A percentile compares a stretch with the other conserved stretches of the same genome.
These are phyloP conservation scores for Glaucopsyche alexis DNA, from an alignment of 2,888 invertebrate species.

Conservation along the genomic window DNA sequence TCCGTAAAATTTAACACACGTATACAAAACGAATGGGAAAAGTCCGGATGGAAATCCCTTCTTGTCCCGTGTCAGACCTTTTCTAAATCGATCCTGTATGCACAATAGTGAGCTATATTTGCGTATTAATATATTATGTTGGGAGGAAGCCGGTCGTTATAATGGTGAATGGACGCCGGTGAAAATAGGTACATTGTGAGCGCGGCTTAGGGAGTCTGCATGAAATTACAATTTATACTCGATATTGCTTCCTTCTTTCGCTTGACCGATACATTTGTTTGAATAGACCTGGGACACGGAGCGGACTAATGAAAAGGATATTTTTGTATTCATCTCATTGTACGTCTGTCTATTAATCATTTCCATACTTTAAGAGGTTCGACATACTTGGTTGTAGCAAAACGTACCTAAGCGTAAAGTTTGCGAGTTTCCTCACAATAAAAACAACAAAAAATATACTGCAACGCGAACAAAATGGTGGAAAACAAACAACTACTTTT, in stretches of 20 bases:
- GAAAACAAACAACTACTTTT: neutral
- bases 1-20: conserved; percentile 75
- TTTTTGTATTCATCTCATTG: conserved; percentile 7
- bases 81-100: conserved; percentile 48
- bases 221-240: conserved; percentile 52
- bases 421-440: neutral
- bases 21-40: conserved; percentile 49
- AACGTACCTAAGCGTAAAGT: neutral
- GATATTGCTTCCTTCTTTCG: conserved; percentile 31
- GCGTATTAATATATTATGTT: conserved; percentile 56
- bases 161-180: conserved; percentile 48
- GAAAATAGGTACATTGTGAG: conserved; percentile 53
- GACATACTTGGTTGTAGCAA: neutral
- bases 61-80: conserved; percentile 62
- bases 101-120: conserved; percentile 60
- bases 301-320: conserved; percentile 16
- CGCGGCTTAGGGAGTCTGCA: conserved; percentile 49
- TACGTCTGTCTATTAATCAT: conserved; percentile 24
- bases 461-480: neutral
- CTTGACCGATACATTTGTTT: conserved; percentile 30
- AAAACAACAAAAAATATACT: neutral
- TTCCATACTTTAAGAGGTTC: neutral
- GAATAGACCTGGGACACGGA: conserved; percentile 16
- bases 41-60: conserved; percentile 65
- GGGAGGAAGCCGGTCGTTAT: conserved; percentile 65